phyloP scores from a whole-genome alignment of 2,113 vertebrate species.

The Menura novaehollandiae region DNA sequence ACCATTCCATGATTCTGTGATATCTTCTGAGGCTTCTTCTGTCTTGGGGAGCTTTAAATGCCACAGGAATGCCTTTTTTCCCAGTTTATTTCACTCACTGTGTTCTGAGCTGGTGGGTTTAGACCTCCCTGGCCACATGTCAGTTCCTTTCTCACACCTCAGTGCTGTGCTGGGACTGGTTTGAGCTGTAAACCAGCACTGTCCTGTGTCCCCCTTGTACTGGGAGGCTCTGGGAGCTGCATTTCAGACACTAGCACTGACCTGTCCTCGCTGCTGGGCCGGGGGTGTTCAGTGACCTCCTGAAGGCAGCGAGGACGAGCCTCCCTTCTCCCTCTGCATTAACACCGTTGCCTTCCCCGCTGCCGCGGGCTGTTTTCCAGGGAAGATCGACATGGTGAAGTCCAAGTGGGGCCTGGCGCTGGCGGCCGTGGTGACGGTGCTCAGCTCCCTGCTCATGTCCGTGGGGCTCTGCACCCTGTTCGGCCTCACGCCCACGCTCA shows the following conservation, averaged over 20 bases:
- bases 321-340: neutral
- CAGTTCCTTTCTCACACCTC: neutral
- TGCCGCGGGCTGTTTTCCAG: conserved; percentile 51
- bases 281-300: rapidly evolving
- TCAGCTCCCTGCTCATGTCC: conserved; percentile 98
- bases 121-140: neutral
- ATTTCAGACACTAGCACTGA: rapidly evolving
- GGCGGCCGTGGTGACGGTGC: conserved; percentile 94
- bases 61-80: neutral
- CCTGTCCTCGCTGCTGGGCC: neutral
- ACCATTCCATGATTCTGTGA: neutral
- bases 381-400: conserved; percentile 99
- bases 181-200: rapidly evolving
- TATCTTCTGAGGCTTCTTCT: neutral
- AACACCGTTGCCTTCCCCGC: rapidly evolving
- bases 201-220: neutral
- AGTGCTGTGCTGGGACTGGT: neutral
- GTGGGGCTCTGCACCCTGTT: conserved; percentile 97
- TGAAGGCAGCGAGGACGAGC: neutral
- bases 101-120: neutral
- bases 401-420: conserved; percentile 97
- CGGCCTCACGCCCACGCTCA: conserved; percentile 94
- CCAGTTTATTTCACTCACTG: rapidly evolving
- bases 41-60: neutral
- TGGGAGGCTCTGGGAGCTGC: neutral